phyloP scores from a whole-genome alignment of 2,113 vertebrate species.

The Chionomys nivalis region DNA sequence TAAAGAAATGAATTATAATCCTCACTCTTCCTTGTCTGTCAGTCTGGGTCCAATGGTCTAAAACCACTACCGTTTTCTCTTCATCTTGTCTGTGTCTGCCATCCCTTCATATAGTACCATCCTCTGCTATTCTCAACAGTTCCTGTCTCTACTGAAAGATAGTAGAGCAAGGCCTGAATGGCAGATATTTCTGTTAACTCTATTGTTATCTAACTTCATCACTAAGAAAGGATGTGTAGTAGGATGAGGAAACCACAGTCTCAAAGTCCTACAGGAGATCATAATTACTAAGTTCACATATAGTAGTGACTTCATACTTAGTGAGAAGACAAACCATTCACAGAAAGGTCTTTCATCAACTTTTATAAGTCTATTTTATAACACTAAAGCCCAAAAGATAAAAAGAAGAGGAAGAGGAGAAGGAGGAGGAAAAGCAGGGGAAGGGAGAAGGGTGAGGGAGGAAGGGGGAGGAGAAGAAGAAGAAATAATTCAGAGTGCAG shows the following conservation, averaged over 20 bases:
- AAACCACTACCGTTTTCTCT: not conserved
- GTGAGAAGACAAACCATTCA: slow-evolving; percentile 9
- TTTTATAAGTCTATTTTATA: slow-evolving; percentile 15
- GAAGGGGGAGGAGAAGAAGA: not conserved
- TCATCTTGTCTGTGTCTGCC: not conserved
- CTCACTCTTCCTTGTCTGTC: not conserved
- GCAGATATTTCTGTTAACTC: not conserved
- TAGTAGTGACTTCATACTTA: not conserved
- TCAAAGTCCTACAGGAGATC: not conserved
- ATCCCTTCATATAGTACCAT: not conserved
- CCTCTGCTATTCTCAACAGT: not conserved
- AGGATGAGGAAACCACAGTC: not conserved
- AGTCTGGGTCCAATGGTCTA: not conserved
- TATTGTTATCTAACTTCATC: not conserved
- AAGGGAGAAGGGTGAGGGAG: not conserved
- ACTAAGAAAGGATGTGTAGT: not conserved
- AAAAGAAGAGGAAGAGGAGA: no score
- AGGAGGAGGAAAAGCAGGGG: no score
- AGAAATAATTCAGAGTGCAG: not conserved
- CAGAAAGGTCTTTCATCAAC: slow-evolving; percentile 23
- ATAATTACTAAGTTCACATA: slow-evolving; percentile 16
- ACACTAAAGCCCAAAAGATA: not conserved
- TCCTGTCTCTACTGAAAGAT: not conserved
- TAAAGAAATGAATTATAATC: not conserved
- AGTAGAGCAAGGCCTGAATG: not conserved